A percentile compares a stretch with the other conserved stretches of the same genome.
Conservation (phyloP, 1,140 invertebrate genomes). For the Pristionchus pacificus region DNA sequence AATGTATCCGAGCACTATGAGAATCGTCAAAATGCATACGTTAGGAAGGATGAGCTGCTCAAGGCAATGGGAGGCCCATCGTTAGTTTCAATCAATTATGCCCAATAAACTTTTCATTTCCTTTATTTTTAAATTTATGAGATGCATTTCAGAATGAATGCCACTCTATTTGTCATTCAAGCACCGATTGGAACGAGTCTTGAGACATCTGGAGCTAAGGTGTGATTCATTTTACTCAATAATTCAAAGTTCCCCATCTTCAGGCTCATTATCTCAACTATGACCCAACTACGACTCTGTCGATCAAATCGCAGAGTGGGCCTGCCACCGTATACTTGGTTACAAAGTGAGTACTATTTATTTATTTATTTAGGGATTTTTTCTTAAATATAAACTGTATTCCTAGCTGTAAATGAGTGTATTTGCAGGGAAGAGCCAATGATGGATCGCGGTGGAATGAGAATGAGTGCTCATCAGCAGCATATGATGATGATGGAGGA, state of each 20-base stretch:
- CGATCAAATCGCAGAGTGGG: neutral
- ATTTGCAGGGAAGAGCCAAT: too few relatives aligned
- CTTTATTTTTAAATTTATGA: slow-evolving; percentile 6
- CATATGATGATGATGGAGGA: neutral
- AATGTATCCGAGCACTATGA: neutral
- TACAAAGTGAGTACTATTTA: neutral
- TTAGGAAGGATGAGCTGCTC: neutral
- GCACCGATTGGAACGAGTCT: neutral
- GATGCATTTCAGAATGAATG: neutral
- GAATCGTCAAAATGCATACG: neutral
- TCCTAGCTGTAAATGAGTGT: too few relatives aligned
- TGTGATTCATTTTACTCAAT: too few relatives aligned
- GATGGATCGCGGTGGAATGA: too few relatives aligned
- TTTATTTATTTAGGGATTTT: too few relatives aligned
- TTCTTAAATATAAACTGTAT: too few relatives aligned
- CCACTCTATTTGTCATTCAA: neutral
- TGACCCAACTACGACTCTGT: neutral
- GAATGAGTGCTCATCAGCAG: neutral
- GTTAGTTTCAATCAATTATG: neutral
- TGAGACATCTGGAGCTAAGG: neutral
- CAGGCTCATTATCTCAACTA: neutral
- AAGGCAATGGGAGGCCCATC: neutral
- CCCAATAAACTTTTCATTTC: neutral
- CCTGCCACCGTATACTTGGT: neutral
- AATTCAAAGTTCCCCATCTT: too few relatives aligned